These are phyloP conservation scores for Ginglymostoma cirratum DNA, from an alignment of 2,113 vertebrate species.

Conservation along the genomic window DNA sequence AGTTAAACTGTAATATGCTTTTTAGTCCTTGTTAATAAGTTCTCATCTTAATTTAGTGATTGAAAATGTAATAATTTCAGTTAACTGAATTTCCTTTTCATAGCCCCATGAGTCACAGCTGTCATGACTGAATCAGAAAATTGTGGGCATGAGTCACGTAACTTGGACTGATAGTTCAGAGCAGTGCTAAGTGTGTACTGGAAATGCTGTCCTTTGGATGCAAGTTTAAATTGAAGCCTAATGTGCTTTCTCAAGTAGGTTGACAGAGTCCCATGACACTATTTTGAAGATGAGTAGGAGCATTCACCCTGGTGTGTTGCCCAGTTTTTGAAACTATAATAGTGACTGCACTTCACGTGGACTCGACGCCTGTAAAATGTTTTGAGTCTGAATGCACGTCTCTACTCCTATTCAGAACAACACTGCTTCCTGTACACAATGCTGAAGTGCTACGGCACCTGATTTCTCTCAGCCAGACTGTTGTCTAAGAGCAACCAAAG, in stretches of 20 bases:
- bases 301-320: background rate
- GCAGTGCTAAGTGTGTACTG: background rate
- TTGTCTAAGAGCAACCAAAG: background rate
- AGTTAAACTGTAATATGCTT: background rate
- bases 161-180: background rate
- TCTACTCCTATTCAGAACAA: background rate
- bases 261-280: background rate
- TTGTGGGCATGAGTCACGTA: background rate
- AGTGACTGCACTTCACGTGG: background rate
- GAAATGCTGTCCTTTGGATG: background rate
- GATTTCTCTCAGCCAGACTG: background rate
- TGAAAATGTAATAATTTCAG: background rate
- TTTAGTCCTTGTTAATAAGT: background rate
- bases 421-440: background rate
- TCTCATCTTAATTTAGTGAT: background rate
- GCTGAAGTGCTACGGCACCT: background rate
- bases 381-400: background rate
- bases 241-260: background rate
- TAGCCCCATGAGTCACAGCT: background rate
- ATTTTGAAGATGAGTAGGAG: background rate
- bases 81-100: background rate
- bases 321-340: background rate
- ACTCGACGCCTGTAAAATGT: background rate
- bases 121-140: background rate
- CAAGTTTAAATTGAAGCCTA: background rate